phyloP scores from a whole-genome alignment of 2,888 invertebrate genomes.

The Ophion ventricosus region DNA sequence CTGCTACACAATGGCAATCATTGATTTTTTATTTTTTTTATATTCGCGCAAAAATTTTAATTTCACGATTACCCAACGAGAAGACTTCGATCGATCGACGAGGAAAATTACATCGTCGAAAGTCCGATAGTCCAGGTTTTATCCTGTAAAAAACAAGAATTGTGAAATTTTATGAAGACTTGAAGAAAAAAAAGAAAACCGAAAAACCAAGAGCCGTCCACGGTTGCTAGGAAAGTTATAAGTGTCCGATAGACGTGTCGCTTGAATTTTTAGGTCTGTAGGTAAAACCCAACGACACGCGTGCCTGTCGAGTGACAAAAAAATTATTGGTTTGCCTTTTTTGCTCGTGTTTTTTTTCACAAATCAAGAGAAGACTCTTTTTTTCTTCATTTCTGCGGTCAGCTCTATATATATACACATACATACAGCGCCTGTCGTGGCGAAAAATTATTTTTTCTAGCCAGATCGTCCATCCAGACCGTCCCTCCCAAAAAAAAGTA shows the following conservation, averaged over 20 bases:
- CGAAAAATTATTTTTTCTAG: conserved; percentile 61
- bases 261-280: conserved; percentile 51
- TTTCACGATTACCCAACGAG: no score
- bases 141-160: neutral
- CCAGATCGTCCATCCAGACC: conserved; percentile 38
- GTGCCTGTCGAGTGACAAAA: conserved; percentile 59
- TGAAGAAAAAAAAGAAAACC: conserved; percentile 26
- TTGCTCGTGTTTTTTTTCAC: neutral
- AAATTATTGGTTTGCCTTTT: conserved; percentile 9
- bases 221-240: conserved; percentile 40
- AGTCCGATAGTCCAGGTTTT: neutral
- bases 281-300: conserved; percentile 30
- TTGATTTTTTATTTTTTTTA: no score
- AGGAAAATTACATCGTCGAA: neutral
- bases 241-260: conserved; percentile 62
- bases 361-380: conserved; percentile 29
- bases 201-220: conserved; percentile 17
- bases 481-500: conserved; percentile 34
- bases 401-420: conserved; percentile 20
- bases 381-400: neutral
- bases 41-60: no score
- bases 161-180: conserved; percentile 4
- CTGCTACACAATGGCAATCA: no score
- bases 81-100: no score
- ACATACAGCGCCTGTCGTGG: conserved; percentile 50